Conservation (phyloP, 2,113 vertebrate species). For the Genyomyrus donnyi region DNA sequence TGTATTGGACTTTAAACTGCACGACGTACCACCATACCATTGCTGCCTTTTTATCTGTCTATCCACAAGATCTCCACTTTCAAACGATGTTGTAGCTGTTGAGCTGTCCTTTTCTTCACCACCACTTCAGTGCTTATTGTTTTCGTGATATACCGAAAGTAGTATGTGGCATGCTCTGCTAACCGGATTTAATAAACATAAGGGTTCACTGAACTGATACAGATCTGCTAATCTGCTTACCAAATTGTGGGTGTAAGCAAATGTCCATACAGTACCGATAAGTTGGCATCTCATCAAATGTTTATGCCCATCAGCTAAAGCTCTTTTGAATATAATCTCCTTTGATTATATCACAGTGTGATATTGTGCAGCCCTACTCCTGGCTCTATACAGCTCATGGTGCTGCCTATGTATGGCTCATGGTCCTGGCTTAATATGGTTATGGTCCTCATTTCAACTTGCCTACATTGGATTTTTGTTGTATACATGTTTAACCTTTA, state of each 20-base stretch:
- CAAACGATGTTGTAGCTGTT: background rate
- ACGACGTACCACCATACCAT: background rate
- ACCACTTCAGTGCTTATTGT: background rate
- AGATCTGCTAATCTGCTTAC: no score
- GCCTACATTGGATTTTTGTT: background rate
- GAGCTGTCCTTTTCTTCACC: background rate
- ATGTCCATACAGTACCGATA: background rate
- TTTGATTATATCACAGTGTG: background rate
- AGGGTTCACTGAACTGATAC: no score
- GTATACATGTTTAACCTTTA: background rate
- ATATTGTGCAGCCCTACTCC: background rate
- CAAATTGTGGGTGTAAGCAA: background rate
- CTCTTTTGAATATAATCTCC: background rate
- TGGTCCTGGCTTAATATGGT: background rate
- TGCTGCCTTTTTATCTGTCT: background rate
- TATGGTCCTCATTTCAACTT: background rate
- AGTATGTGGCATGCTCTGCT: no score
- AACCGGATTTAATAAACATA: no score
- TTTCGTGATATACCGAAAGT: background rate
- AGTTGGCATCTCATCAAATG: background rate
- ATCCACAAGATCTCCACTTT: background rate
- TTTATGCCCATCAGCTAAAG: background rate
- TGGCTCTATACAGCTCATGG: no score
- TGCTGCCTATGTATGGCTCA: background rate
- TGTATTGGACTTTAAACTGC: background rate